Percentiles rank a stretch among this genome's conserved stretches.
Conservation (phyloP, 2,888 invertebrate genomes). For the Apomyelois bistriatella region DNA sequence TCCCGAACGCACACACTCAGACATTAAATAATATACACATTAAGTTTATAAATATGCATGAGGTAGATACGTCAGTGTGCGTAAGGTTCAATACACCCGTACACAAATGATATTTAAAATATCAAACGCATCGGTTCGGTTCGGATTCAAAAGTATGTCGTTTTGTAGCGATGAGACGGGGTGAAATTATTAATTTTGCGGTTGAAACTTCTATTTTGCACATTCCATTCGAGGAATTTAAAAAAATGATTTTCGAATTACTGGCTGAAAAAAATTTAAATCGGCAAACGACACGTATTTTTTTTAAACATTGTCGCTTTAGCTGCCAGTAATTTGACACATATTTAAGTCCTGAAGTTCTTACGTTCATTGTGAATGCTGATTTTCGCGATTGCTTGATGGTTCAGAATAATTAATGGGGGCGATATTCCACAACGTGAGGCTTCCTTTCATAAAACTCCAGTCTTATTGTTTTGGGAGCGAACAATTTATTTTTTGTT, state of each 20-base stretch:
- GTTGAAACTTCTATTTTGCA: conserved; percentile 2
- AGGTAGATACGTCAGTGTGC: conserved; percentile 39
- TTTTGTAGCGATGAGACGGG: conserved; percentile 3
- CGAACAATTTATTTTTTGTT: conserved; percentile 56
- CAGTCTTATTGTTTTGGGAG: conserved; percentile 51
- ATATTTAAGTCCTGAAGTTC: conserved; percentile 15
- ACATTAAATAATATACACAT: conserved; percentile 74
- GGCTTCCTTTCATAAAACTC: conserved; percentile 54
- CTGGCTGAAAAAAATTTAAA: background rate
- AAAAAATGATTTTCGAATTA: conserved; percentile 6
- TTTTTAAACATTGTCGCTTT: conserved; percentile 1
- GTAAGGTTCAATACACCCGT: conserved; percentile 18
- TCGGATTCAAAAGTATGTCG: conserved; percentile 7
- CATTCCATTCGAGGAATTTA: background rate
- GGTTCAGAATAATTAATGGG: conserved; percentile 64
- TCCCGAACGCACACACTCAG: conserved; percentile 60
- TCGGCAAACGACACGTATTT: background rate
- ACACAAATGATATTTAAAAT: conserved; percentile 13
- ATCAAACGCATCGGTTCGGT: conserved; percentile 8
- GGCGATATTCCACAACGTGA: conserved; percentile 44
- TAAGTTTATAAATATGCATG: conserved; percentile 78
- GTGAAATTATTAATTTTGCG: conserved; percentile 12
- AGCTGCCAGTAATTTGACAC: conserved; percentile 10
- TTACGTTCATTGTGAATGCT: conserved; percentile 31
- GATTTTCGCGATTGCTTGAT: conserved; percentile 43